Conservation (phyloP, 2,797 vertebrate species). For the Cuniculus paca region DNA sequence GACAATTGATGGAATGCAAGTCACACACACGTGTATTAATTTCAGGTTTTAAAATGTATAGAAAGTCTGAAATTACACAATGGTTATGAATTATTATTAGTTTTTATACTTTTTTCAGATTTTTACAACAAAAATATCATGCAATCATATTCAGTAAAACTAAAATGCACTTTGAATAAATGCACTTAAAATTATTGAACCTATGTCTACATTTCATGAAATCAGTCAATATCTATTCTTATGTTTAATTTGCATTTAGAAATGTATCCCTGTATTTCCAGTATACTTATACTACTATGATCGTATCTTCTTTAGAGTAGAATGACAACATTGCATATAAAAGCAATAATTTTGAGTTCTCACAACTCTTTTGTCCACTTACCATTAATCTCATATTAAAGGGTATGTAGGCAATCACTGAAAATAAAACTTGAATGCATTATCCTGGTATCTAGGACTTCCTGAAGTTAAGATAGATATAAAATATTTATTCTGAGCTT, state of each 20-base stretch:
- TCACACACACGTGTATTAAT: neutral
- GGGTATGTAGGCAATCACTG: neutral
- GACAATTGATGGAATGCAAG: neutral
- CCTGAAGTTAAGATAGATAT: neutral
- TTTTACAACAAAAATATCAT: neutral
- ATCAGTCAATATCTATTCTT: neutral
- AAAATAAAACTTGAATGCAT: neutral
- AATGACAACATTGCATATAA: neutral
- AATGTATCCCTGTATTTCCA: neutral
- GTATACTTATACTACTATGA: neutral
- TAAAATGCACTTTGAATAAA: neutral
- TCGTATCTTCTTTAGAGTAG: neutral
- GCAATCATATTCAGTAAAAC: neutral
- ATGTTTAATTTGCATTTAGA: conserved; percentile 41
- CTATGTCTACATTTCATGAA: neutral
- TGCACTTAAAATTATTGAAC: neutral
- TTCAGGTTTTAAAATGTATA: neutral
- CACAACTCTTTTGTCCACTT: neutral
- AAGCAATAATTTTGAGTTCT: neutral
- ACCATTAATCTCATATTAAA: neutral
- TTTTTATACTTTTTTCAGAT: neutral
- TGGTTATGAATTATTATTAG: neutral
- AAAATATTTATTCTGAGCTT: neutral
- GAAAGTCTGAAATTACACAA: neutral
- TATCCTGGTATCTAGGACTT: neutral